Percentiles rank a stretch among this genome's conserved stretches.
Evolutionary conservation across 2,797 vertebrate genomes (phyloP).

Genomic region (Tolypeutes matacus): DNA sequence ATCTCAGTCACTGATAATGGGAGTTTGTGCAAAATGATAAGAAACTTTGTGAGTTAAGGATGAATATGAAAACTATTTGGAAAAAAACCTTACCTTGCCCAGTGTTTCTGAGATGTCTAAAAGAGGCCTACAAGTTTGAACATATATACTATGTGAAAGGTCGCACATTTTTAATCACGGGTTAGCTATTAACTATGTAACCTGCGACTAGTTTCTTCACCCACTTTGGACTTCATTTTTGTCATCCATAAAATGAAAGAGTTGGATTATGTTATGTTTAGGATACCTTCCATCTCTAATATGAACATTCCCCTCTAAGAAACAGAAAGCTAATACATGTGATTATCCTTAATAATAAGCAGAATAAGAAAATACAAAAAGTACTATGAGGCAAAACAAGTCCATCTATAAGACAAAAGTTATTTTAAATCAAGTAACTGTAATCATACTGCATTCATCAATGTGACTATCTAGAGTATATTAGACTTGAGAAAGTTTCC

Average conservation of each 20-base stretch:
- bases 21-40: neutral
- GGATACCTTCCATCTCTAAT: neutral
- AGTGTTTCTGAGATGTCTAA: conserved; percentile 21
- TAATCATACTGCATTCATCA: neutral
- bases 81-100: conserved; percentile 9
- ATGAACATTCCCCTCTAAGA: neutral
- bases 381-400: too few relatives aligned
- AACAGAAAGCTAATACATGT: conserved; percentile 8
- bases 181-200: conserved; percentile 22
- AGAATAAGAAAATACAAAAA: neutral
- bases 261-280: neutral
- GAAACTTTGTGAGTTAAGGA: neutral
- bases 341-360: neutral
- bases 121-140: neutral
- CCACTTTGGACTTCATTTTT: conserved; percentile 36
- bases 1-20: neutral
- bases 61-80: neutral
- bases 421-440: conserved; percentile 61
- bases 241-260: conserved; percentile 39
- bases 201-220: conserved; percentile 10
- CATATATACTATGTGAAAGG: neutral
- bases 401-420: conserved; percentile 19
- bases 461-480: neutral
- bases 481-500: neutral
- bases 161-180: conserved; percentile 33